Percentiles rank a stretch among this genome's conserved stretches.
Evolutionary conservation across 1,140 invertebrate species (phyloP).

Genomic region (Daktulosphaira vitifoliae): DNA sequence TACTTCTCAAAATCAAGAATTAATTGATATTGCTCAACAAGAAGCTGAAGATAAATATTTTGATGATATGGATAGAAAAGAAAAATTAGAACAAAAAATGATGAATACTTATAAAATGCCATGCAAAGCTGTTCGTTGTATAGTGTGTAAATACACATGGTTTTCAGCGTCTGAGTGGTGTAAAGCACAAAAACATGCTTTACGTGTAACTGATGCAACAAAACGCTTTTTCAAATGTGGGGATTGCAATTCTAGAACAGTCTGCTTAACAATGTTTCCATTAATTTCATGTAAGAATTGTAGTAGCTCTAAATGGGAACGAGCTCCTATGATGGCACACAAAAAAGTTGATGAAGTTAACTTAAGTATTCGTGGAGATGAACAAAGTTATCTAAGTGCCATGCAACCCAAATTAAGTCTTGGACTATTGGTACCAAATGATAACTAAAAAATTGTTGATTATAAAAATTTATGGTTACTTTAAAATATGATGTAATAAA

Average conservation of each 20-base stretch:
- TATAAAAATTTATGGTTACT: neutral
- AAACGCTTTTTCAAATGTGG: constrained; percentile 87
- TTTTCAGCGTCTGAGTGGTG: constrained; percentile 76
- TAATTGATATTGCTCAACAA: constrained; percentile 62
- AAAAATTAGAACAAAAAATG: constrained; percentile 89
- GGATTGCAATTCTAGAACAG: constrained; percentile 73
- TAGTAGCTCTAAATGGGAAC: constrained; percentile 60
- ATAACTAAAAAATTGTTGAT: neutral
- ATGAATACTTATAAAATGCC: constrained; percentile 67
- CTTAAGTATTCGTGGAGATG: constrained; percentile 35
- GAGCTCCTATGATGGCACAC: constrained; percentile 60
- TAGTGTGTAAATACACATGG: constrained; percentile 74
- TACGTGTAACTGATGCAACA: constrained; percentile 65
- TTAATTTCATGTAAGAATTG: constrained; percentile 68
- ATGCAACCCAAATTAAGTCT: constrained; percentile 23
- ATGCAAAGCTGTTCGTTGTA: constrained; percentile 79
- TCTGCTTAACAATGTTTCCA: constrained; percentile 67
- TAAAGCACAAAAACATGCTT: constrained; percentile 66
- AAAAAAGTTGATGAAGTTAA: constrained; percentile 13
- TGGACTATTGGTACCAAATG: constrained; percentile 31
- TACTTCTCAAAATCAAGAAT: constrained; percentile 64
- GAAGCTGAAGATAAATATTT: constrained; percentile 80
- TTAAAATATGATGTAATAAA: too few relatives aligned
- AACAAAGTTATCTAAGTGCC: constrained; percentile 22
- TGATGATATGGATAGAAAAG: constrained; percentile 75